A percentile compares a stretch with the other conserved stretches of the same genome.
These are phyloP conservation scores for Podarcis siculus DNA, from an alignment of 2,797 vertebrate species.

Conservation along the genomic window DNA sequence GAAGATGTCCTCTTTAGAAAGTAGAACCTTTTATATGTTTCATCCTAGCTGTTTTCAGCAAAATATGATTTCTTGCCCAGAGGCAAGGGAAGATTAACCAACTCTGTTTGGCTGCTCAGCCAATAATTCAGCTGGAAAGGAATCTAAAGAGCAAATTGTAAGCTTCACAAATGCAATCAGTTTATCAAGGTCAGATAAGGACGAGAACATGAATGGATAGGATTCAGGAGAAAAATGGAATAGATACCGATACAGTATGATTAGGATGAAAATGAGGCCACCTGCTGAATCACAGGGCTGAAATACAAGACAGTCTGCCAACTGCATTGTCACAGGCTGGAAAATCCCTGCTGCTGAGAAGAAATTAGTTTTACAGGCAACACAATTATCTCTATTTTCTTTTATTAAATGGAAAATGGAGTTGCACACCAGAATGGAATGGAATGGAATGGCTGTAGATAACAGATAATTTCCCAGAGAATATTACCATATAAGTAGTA, in stretches of 20 bases:
- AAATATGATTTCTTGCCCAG: conserved; percentile 74
- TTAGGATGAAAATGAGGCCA: conserved; percentile 66
- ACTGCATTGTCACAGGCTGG: conserved; percentile 48
- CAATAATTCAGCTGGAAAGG: conserved; percentile 72
- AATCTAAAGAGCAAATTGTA: conserved; percentile 68
- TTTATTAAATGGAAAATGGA: conserved; percentile 48
- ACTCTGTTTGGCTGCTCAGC: conserved; percentile 65
- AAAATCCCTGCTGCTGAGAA: conserved; percentile 42
- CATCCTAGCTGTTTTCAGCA: conserved; percentile 64
- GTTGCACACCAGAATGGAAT: conserved; percentile 42
- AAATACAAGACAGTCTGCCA: conserved; percentile 57
- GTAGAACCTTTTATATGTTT: conserved; percentile 63
- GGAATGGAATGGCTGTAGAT: conserved; percentile 39
- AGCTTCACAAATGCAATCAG: conserved; percentile 69
- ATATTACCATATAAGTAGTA: conserved; percentile 18
- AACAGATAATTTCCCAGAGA: conserved; percentile 47
- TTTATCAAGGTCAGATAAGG: conserved; percentile 77
- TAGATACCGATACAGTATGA: conserved; percentile 60
- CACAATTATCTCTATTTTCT: conserved; percentile 9
- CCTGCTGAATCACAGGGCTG: conserved; percentile 56
- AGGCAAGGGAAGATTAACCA: conserved; percentile 76
- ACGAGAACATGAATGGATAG: conserved; percentile 62
- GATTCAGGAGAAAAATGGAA: conserved; percentile 64
- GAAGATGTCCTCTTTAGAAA: conserved; percentile 56
- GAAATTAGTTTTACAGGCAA: conserved; percentile 61